Evolutionary conservation across 2,113 vertebrate species (phyloP), one percentile per base, ranked within the genome.

Genomic region (Mus spicilegus): DNA sequence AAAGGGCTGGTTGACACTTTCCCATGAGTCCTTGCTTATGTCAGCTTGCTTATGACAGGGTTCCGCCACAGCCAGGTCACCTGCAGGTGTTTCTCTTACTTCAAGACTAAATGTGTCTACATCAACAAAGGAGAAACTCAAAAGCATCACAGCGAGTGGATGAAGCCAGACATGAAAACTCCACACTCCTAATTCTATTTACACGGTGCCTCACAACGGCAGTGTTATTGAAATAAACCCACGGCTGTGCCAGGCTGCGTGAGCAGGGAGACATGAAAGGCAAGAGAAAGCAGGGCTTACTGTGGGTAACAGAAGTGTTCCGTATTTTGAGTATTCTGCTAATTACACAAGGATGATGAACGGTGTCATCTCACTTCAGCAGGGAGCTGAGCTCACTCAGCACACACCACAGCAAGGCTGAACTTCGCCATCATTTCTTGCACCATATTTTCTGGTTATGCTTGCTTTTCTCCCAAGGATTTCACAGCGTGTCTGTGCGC

Each of bases 1-100:
- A 13, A 2, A 7, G 10, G 42, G 28, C 4, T 4, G 6, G 3
- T 39, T n/a, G 30, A 16, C 3, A 1, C 22, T 26, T 77, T 73
- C 33, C 33, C 51, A 39, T 30, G 51, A 4, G 7, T 26, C 16
- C 30, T 30, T 61, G 46, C 22, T 28, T 33, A 7, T 1, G 2
- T 6, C 56, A 11, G 42, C 76, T 33, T 22, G 42, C 42, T 42
- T 42, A 42, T 3, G 46, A 7, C 65, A 11, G 3, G 20, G 24
- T 42, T 63, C 24, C 33, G 1, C 30, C 42, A 9, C 54, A n/a
- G 22, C 30, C 26, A 14, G 36, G 49, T 87, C 46, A n/a, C 87
- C 28, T 3, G 58, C 51, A 19, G 42, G 12, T 1, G 20, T 22
- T 65, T 90, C 28, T 19, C 88, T n/a, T 49, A 24, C 87, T 49